Conservation (phyloP, 2,797 vertebrate genomes). For the Danio albolineatus region DNA sequence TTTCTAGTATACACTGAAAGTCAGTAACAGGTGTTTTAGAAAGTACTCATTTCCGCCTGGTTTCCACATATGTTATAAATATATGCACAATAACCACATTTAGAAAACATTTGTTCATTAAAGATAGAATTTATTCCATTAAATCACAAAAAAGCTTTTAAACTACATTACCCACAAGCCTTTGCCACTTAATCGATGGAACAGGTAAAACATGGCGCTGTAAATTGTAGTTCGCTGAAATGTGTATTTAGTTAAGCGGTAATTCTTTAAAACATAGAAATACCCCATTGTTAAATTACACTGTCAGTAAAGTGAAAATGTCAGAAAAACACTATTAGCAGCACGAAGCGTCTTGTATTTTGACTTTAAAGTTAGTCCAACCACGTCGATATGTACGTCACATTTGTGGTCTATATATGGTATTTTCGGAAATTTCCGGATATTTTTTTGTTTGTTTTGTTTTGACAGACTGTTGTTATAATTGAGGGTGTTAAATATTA, state of each 20-base stretch:
- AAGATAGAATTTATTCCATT: background rate
- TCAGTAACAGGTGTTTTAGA: background rate
- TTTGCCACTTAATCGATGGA: background rate
- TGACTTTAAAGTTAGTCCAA: background rate
- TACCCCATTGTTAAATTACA: background rate
- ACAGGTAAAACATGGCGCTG: background rate
- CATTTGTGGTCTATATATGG: too few relatives aligned
- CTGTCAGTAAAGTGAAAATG: background rate
- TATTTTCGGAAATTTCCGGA: too few relatives aligned
- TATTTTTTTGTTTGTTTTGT: too few relatives aligned
- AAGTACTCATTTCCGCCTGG: background rate
- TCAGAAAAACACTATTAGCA: background rate
- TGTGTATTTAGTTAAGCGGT: background rate
- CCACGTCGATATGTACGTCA: too few relatives aligned
- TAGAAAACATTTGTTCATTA: background rate
- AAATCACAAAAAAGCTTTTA: background rate
- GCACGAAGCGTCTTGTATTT: background rate
- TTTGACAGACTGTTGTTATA: too few relatives aligned
- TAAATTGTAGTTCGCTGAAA: background rate
- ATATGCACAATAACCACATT: background rate
- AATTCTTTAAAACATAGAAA: background rate
- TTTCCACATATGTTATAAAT: background rate
- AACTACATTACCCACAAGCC: constrained; percentile 2
- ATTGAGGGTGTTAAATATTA: too few relatives aligned
- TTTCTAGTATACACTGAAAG: background rate